A percentile compares a stretch with the other conserved stretches of the same genome.
phyloP scores from a whole-genome alignment of 2,797 vertebrate species.

The Melanotaenia nigrans region DNA sequence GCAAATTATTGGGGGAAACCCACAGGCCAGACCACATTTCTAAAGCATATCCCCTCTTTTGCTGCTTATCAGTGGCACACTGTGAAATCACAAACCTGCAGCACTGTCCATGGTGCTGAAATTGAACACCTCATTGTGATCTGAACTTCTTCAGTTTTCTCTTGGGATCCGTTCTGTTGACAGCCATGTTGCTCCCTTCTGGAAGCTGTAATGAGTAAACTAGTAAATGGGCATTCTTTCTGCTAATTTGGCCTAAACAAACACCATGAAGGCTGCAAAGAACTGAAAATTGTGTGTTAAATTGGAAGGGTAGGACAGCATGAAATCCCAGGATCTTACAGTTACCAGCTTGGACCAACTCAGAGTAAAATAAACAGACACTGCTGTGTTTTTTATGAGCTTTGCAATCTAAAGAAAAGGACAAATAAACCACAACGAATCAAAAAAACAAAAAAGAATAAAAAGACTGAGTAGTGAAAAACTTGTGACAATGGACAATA shows the following conservation, averaged over 20 bases:
- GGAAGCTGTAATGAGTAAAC: neutral
- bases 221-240: conserved; percentile 11
- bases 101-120: conserved; percentile 12
- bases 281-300: conserved; percentile 37
- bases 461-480: conserved; percentile 41
- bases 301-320: conserved; percentile 32
- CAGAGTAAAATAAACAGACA: conserved; percentile 1
- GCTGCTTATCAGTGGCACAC: neutral
- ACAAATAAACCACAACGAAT: conserved; percentile 11
- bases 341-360: conserved; percentile 21
- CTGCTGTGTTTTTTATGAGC: conserved; percentile 19
- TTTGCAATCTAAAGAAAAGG: conserved; percentile 12
- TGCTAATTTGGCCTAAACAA: conserved; percentile 35
- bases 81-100: neutral
- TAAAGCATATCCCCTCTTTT: neutral
- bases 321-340: conserved; percentile 30
- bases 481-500: conserved; percentile 69
- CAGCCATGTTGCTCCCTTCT: neutral
- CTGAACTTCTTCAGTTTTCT: neutral
- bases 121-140: neutral
- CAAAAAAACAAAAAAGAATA: neutral
- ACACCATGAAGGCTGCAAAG: conserved; percentile 15
- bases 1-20: neutral
- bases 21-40: no score
- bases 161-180: neutral